Conservation (phyloP, 2,888 invertebrate species). For the Tachina fera region DNA sequence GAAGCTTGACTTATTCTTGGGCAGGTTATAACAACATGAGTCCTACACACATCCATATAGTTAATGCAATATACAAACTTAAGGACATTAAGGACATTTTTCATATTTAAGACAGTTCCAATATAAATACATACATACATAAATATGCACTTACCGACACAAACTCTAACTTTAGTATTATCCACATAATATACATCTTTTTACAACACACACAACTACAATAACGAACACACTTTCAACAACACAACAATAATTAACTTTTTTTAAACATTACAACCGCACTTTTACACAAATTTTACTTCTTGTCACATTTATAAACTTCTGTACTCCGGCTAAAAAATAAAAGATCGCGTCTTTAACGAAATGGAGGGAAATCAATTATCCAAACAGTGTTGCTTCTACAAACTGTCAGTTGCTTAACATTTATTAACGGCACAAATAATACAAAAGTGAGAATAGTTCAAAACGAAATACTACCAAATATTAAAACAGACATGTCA, state of each 20-base stretch:
- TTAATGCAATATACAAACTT: too few relatives aligned
- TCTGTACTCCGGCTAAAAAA: background rate
- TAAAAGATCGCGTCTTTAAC: background rate
- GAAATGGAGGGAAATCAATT: constrained; percentile 5
- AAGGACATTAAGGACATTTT: too few relatives aligned
- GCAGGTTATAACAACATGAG: too few relatives aligned
- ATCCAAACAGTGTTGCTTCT: background rate
- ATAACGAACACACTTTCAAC: background rate
- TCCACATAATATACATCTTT: background rate
- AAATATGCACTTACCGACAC: background rate
- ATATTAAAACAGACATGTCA: constrained; percentile 9
- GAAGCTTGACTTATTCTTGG: too few relatives aligned
- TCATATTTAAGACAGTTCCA: too few relatives aligned
- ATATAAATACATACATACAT: too few relatives aligned
- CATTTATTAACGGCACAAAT: background rate
- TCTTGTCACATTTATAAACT: background rate
- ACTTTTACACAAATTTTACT: constrained; percentile 4
- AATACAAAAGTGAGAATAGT: constrained; percentile 1
- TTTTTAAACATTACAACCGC: background rate
- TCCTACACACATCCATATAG: too few relatives aligned
- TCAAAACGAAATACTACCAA: background rate
- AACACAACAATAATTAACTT: background rate
- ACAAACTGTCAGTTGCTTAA: background rate
- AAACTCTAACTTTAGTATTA: background rate
- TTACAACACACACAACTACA: background rate